Conservation (phyloP, 1,140 invertebrate species). For the Apis dorsata region DNA sequence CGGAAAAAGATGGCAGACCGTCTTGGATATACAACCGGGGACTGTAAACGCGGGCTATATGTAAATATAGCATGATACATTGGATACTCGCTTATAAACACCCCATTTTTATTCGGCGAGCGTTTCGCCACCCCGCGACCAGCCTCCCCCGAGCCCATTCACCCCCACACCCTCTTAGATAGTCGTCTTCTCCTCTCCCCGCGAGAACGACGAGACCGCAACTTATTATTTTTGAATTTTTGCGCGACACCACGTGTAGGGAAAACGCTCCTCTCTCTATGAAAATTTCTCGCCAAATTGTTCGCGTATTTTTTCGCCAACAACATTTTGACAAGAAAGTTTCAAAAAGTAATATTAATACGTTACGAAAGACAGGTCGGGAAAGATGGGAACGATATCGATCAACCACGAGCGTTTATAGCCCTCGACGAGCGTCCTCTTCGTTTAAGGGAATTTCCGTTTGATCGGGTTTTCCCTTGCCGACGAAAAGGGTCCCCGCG, state of each 20-base stretch:
- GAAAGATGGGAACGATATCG: conserved; percentile 13
- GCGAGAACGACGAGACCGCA: conserved; percentile 60
- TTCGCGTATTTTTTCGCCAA: too few species aligned
- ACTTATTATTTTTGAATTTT: conserved; percentile 73
- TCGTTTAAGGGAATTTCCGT: conserved; percentile 64
- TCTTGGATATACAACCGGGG: conserved; percentile 59
- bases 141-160: conserved; percentile 40
- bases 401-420: conserved; percentile 54
- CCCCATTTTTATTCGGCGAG: conserved; percentile 80
- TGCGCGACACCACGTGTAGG: conserved; percentile 65
- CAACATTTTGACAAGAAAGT: too few species aligned
- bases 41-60: conserved; percentile 72
- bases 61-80: conserved; percentile 81
- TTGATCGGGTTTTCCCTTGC: conserved; percentile 60
- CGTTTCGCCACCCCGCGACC: conserved; percentile 68
- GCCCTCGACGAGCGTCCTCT: conserved; percentile 42
- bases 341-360: neutral
- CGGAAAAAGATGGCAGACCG: conserved; percentile 19
- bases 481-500: conserved; percentile 57
- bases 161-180: conserved; percentile 43
- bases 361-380: too few species aligned
- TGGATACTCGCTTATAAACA: conserved; percentile 81
- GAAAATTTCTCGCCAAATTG: neutral
- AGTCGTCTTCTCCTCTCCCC: conserved; percentile 44
- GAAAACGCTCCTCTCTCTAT: neutral